Conservation (phyloP, 2,797 vertebrate species). For the Cottoperca gobio region DNA sequence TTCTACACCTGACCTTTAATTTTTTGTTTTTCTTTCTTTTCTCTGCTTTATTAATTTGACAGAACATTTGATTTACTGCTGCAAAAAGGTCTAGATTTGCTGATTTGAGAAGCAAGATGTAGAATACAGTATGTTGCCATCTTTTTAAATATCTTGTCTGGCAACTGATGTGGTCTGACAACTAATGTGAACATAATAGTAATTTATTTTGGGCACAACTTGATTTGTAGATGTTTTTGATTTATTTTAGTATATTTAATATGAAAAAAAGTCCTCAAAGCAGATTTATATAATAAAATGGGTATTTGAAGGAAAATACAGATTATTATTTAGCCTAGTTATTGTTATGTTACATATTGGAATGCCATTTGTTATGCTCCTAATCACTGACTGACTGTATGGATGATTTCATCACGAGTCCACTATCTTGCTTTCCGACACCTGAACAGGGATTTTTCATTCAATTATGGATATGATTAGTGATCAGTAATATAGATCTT, state of each 20-base stretch:
- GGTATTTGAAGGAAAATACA: background rate
- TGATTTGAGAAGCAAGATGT: background rate
- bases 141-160: conserved; percentile 8
- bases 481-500: conserved; percentile 16
- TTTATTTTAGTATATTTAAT: conserved; percentile 6
- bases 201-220: conserved; percentile 9
- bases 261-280: background rate
- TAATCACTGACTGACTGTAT: background rate
- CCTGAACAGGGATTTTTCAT: background rate
- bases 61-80: conserved; percentile 11
- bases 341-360: background rate
- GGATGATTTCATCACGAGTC: no score
- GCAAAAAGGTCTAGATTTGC: background rate
- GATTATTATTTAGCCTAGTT: background rate
- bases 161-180: conserved; percentile 1
- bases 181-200: background rate
- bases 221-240: conserved; percentile 16
- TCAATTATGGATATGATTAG: conserved; percentile 1
- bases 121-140: background rate
- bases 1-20: background rate
- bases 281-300: background rate
- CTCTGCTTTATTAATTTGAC: background rate
- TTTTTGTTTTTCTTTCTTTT: background rate
- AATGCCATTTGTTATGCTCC: background rate
- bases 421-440: background rate